Percentiles rank a stretch among this genome's conserved stretches.
phyloP scores from a whole-genome alignment of 2,888 invertebrate genomes.

The Acanthoscelides obtectus region DNA sequence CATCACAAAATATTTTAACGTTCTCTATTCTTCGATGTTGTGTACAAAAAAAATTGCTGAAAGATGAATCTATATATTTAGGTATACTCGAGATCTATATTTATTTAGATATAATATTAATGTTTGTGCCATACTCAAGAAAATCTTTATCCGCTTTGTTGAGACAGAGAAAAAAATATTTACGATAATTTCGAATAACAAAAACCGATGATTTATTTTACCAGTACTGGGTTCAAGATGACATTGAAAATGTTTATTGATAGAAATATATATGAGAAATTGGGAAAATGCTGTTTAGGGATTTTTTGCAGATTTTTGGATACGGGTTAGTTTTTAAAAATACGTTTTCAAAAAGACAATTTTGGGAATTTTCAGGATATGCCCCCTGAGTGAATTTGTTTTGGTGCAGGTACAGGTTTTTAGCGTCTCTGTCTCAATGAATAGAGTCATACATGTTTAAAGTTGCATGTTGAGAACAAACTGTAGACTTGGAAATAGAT shows the following conservation, averaged over 20 bases:
- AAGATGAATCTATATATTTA: not conserved
- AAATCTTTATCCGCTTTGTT: conserved; percentile 1
- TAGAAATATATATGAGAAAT: too few relatives aligned
- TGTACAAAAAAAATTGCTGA: not conserved
- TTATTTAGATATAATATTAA: conserved; percentile 17
- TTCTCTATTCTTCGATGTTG: conserved; percentile 2
- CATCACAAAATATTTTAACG: not conserved
- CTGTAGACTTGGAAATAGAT: not conserved
- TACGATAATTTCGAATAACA: too few relatives aligned
- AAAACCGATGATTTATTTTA: too few relatives aligned
- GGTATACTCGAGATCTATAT: conserved; percentile 2
- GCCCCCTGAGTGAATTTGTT: too few relatives aligned
- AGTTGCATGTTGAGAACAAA: not conserved
- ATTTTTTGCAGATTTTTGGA: not conserved
- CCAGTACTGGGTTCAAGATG: not conserved
- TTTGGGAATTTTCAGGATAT: too few relatives aligned
- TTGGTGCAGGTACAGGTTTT: too few relatives aligned
- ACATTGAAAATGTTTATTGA: too few relatives aligned
- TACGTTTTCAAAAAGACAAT: not conserved
- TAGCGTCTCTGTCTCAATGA: not conserved
- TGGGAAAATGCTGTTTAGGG: too few relatives aligned
- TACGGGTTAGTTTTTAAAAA: not conserved
- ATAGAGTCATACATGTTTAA: not conserved
- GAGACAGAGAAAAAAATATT: not conserved
- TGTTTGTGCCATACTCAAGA: conserved; percentile 25